Evolutionary conservation across 2,888 invertebrate genomes (phyloP).

Genomic region (Sinotaia quadrata): DNA sequence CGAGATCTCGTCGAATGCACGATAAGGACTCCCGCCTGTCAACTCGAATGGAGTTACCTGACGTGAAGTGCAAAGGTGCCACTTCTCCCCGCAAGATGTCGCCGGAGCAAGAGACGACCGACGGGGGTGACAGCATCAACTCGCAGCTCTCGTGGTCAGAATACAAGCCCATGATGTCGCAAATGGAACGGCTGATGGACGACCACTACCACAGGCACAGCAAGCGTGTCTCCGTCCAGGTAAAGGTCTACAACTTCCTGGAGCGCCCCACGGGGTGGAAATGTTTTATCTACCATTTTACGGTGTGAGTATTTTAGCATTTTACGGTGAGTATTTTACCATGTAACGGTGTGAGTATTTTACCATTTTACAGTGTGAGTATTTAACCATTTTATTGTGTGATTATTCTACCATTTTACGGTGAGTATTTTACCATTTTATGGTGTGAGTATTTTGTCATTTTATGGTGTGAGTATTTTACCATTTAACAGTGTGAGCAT

Average conservation of each 20-base stretch:
- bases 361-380: too few species aligned
- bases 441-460: too few species aligned
- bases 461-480: too few species aligned
- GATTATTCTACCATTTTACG: too few species aligned
- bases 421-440: too few species aligned
- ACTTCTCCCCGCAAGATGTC: neutral
- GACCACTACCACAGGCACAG: constrained; percentile 21
- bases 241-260: constrained; percentile 85
- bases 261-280: constrained; percentile 87
- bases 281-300: constrained; percentile 87
- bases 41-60: neutral
- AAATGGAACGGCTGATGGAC: constrained; percentile 30
- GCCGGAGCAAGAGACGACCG: constrained; percentile 10
- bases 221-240: constrained; percentile 75
- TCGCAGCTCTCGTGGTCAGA: constrained; percentile 31
- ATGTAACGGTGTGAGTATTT: too few species aligned
- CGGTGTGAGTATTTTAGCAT: constrained; percentile 80
- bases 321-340: constrained; percentile 10
- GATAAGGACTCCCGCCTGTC: neutral
- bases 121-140: constrained; percentile 24
- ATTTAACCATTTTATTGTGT: constrained; percentile 85
- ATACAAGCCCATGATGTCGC: constrained; percentile 31
- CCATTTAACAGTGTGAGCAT: too few species aligned
- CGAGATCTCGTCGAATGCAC: too few species aligned
- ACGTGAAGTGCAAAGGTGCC: neutral